Conservation (phyloP, 2,888 invertebrate species). For the Siphlonurus alternatus region DNA sequence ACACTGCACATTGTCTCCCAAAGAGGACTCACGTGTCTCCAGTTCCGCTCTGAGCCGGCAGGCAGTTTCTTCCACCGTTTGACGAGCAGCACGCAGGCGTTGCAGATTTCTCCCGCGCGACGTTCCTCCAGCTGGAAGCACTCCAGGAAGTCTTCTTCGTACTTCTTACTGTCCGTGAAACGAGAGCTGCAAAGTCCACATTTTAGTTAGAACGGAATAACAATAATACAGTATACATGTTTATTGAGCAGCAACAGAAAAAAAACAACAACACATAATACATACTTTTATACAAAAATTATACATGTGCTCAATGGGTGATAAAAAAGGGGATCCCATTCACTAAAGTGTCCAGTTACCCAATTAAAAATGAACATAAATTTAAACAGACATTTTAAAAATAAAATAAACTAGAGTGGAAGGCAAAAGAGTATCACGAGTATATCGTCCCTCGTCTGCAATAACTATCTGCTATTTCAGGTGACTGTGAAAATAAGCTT, state of each 20-base stretch:
- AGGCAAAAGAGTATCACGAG: no score
- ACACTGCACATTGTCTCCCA: no score
- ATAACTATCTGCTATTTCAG: no score
- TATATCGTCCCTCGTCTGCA: no score
- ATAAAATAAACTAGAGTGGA: not conserved
- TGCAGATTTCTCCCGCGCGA: conserved; percentile 68
- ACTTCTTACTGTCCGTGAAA: conserved; percentile 69
- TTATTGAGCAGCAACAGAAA: not conserved
- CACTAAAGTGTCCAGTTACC: no score
- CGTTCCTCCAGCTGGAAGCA: conserved; percentile 59
- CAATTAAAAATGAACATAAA: not conserved
- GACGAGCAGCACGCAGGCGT: conserved; percentile 68
- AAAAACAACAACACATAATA: no score
- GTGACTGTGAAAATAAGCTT: no score
- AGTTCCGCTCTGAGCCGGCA: conserved; percentile 49
- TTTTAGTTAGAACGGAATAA: not conserved
- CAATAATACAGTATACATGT: not conserved
- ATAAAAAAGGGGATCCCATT: no score
- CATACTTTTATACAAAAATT: no score
- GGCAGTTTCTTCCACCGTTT: conserved; percentile 67
- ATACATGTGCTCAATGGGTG: no score
- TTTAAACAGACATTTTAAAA: no score
- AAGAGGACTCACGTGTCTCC: conserved; percentile 62
- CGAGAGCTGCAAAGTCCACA: conserved; percentile 53
- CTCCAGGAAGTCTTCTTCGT: conserved; percentile 61